A percentile compares a stretch with the other conserved stretches of the same genome.
These are phyloP conservation scores for Parasteatoda tepidariorum DNA, from an alignment of 1,140 invertebrate species.

Conservation along the genomic window DNA sequence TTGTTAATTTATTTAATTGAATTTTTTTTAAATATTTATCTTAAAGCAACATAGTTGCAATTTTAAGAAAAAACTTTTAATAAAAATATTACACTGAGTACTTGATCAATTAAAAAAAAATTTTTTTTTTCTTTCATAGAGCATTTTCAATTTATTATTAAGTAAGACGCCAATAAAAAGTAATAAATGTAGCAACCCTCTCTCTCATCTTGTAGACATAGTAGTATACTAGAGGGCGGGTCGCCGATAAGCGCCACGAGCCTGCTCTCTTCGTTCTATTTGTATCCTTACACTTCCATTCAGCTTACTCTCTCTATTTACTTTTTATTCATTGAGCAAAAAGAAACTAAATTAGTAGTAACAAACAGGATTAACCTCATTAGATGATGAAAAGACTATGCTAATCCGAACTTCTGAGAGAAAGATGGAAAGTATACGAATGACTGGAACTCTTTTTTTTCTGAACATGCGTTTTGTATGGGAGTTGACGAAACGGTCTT, in stretches of 20 bases:
- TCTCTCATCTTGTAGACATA: neutral
- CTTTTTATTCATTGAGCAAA: constrained; percentile 1
- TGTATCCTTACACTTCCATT: constrained; percentile 59
- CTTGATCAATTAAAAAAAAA: too few species aligned
- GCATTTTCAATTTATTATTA: too few species aligned
- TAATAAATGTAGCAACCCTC: constrained; percentile 38
- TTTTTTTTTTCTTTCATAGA: too few species aligned
- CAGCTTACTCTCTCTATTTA: constrained; percentile 40
- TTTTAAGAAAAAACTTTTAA: too few species aligned
- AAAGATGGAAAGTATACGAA: neutral
- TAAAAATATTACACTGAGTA: too few species aligned
- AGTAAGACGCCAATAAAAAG: constrained; percentile 32
- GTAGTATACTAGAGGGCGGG: constrained; percentile 51
- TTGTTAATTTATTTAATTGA: too few species aligned
- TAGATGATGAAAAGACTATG: neutral
- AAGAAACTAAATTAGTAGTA: neutral
- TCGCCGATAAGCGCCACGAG: constrained; percentile 43
- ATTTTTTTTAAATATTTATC: too few species aligned
- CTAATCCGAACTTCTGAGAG: neutral
- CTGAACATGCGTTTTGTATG: constrained; percentile 55
- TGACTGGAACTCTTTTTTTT: constrained; percentile 17
- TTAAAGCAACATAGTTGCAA: too few species aligned
- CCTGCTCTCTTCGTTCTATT: constrained; percentile 31
- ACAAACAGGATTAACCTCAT: neutral
- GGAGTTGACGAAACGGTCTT: constrained; percentile 41